phyloP scores from a whole-genome alignment of 1,140 invertebrate species.

The Condylostylus longicornis region DNA sequence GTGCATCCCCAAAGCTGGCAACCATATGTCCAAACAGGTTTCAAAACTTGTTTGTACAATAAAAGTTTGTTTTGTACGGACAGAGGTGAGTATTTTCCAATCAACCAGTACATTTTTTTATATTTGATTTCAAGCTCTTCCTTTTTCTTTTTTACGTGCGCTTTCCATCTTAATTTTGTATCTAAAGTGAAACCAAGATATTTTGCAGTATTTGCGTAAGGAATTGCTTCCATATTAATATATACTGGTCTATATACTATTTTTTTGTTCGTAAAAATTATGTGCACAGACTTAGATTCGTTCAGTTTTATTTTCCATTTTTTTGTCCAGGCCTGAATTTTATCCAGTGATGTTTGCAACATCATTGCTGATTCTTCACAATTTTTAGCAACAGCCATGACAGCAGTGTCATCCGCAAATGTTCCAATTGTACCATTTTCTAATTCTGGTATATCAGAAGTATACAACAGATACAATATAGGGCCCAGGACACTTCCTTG shows the following conservation, averaged over 20 bases:
- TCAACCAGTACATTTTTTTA: slow-evolving; percentile 12
- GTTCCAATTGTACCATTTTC: slow-evolving; percentile 5
- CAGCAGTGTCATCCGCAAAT: slow-evolving; percentile 18
- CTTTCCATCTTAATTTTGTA: slow-evolving; percentile 13
- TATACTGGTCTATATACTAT: not conserved
- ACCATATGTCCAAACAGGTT: slow-evolving; percentile 24
- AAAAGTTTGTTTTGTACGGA: slow-evolving; percentile 19
- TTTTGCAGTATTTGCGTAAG: no score
- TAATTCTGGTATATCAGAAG: slow-evolving; percentile 9
- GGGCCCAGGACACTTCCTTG: slow-evolving; percentile 15
- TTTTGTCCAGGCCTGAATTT: slow-evolving; percentile 9
- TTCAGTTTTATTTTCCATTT: slow-evolving; percentile 21
- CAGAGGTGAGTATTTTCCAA: slow-evolving; percentile 12
- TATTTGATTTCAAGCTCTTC: slow-evolving; percentile 5
- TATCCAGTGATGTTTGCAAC: slow-evolving; percentile 10
- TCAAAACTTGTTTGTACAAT: slow-evolving; percentile 18
- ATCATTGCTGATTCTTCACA: slow-evolving; percentile 4
- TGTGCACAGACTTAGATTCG: slow-evolving; percentile 15
- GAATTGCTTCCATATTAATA: no score
- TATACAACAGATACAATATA: slow-evolving; percentile 12
- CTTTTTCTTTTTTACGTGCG: slow-evolving; percentile 11
- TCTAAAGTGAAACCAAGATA: slow-evolving; percentile 19
- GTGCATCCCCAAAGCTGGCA: slow-evolving; percentile 20
- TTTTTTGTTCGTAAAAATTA: slow-evolving; percentile 11
- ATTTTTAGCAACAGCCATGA: slow-evolving; percentile 3